phyloP scores from a whole-genome alignment of 2,888 invertebrate species.

The Frankliniella fusca region DNA sequence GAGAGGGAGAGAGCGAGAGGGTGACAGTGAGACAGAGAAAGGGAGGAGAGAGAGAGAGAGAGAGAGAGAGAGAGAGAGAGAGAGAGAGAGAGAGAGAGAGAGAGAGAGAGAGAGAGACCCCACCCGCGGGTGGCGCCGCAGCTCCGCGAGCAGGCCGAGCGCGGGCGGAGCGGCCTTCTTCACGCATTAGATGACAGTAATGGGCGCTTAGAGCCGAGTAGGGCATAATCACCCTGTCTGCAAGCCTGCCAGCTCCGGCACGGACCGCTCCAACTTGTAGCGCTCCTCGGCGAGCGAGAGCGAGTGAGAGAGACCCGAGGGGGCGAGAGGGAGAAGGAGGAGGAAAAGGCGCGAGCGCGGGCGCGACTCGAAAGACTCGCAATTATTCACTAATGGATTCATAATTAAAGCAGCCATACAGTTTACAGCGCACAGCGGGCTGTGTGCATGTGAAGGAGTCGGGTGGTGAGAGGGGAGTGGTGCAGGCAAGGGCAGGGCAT shows the following conservation, averaged over 20 bases:
- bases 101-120: neutral
- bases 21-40: no score
- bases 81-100: no score
- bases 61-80: neutral
- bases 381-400: conserved; percentile 26
- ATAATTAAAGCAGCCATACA: conserved; percentile 23
- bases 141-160: neutral
- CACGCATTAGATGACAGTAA: neutral
- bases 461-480: neutral
- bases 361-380: conserved; percentile 2
- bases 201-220: neutral
- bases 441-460: neutral
- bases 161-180: no score
- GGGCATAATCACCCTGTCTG: neutral
- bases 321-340: neutral
- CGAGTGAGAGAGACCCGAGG: neutral
- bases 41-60: neutral
- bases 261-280: neutral
- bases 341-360: neutral
- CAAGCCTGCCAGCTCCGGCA: no score
- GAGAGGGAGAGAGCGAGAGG: no score
- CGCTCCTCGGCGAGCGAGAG: neutral
- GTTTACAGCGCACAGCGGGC: neutral
- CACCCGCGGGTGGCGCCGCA: neutral
- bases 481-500: neutral